Base-by-base conservation (phyloP, 2,797 vertebrate genomes). In the Leucoraja ocellata region DNA sequence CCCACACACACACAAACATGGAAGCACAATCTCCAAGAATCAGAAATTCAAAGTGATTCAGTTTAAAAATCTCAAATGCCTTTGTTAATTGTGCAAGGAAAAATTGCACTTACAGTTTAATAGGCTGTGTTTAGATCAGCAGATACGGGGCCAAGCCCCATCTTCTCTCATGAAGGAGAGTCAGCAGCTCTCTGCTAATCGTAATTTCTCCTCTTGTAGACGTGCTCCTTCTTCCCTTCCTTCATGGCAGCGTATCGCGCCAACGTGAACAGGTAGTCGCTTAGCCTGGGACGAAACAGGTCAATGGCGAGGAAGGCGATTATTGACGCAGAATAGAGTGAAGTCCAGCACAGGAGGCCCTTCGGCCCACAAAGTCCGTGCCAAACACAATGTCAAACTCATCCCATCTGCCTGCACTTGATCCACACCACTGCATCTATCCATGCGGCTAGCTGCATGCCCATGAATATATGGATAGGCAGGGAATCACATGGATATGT, bases 201-300 rank as follows among this genome's bases (percentile, higher is more conserved):
- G 14, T 93, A 4, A 73, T 95, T 94, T 1, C 94, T 96, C 94
- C 96, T 97, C 94, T 94, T 96, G 94, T 99, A 99, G 94, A 98
- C 97, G 32, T 95, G 98, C 94, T 99, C 98, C 88, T 96, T 92
- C 1, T 95, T 97, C 77, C 97, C 97, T 94, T 99, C 98, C 94
- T 97, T 97, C 96, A 98, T 96, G 4, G 98, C 98, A 77, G 97
- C 95, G 0, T 97, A 98, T 95, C 98, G 97, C 94, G 98, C 98
- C 95, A 98, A 36, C 0, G 98, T 98, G 91, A 99, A 99, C 94
- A 99, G 96, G 68, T 98, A 99, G 95, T 99, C 98, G 1, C 98
- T 99, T 94, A 99, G 95, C 94, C 98, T 99, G 96, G 61, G 93
- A 93, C 93, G 10, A 61, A 93, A 93, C 71, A 76, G 90, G 68